Base-by-base conservation (phyloP, 2,888 invertebrate genomes). In the Aphodius sticticus region DNA sequence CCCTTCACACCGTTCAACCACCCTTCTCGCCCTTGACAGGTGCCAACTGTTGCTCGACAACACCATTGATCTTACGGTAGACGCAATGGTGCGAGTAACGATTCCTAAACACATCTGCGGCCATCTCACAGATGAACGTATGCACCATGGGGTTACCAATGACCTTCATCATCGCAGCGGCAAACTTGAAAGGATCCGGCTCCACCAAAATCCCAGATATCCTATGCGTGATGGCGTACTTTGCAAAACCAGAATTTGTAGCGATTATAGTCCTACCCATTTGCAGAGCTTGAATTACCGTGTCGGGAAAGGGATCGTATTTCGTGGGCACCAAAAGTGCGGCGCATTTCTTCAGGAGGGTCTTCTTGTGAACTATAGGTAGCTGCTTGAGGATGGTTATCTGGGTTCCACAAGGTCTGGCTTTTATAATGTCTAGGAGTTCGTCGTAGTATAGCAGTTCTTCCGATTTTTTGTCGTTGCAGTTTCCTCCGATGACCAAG, bases 101-200 rank as follows among this genome's bases (percentile, higher is more conserved):
- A 74, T 86, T 86, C 5, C 84, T 80, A 77, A 86, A 89, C 0
- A 84, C 79, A 35, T 88, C 87, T 75, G 83, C 84, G 0, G 87
- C 86, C 87, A 88, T 88, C 77, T 88, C 86, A 9, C 88, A 86
- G 76, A 88, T 80, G 81, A 88, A 89, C 12, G 84, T 83, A 77
- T 86, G 86, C 78, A 88, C 82, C 78, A 87, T 86, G 0, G 86
- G 86, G 81, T 86, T 87, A 78, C 83, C 84, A 36, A 87, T 84
- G 9, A 89, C 76, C 81, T 88, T 88, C 77, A 84, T 85, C 85
- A 88, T 85, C 0, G 86, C 87, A 0, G 85, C 83, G 0, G 88
- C 88, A 79, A 88, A 86, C 35, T 86, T 84, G 69, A 84, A 84
- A 0, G 87, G 84, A 16, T 86, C 85, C 0, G 87, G 85, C 71